A percentile compares a stretch with the other conserved stretches of the same genome.
These are phyloP conservation scores for Macaria notata DNA, from an alignment of 2,888 invertebrate species.

Conservation along the genomic window DNA sequence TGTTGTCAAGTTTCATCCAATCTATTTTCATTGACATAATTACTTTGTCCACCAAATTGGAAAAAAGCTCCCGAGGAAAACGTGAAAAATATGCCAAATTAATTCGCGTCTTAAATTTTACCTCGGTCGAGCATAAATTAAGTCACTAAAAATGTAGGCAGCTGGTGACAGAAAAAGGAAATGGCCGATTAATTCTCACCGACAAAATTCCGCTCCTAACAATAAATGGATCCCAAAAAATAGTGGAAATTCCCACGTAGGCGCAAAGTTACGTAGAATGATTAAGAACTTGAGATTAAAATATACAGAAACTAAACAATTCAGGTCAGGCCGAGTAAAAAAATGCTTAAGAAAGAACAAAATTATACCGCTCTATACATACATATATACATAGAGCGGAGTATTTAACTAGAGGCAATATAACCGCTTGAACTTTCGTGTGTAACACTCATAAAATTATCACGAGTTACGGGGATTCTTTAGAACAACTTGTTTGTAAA, in stretches of 20 bases:
- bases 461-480: slow-evolving; percentile 62
- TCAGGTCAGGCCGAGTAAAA: slow-evolving; percentile 47
- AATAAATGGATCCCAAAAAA: slow-evolving; percentile 27
- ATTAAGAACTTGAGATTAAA: slow-evolving; percentile 40
- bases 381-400: slow-evolving; percentile 21
- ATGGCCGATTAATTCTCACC: slow-evolving; percentile 30
- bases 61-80: neutral
- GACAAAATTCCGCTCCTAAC: slow-evolving; percentile 24
- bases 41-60: neutral
- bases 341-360: slow-evolving; percentile 34
- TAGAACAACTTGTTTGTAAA: slow-evolving; percentile 68
- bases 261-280: slow-evolving; percentile 30
- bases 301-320: slow-evolving; percentile 41
- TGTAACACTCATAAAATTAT: slow-evolving; percentile 72
- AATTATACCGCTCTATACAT: neutral
- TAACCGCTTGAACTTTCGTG: slow-evolving; percentile 67
- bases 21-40: neutral
- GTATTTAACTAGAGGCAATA: slow-evolving; percentile 44
- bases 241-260: slow-evolving; percentile 35
- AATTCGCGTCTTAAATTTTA: slow-evolving; percentile 20
- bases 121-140: slow-evolving; percentile 25
- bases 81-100: slow-evolving; percentile 17
- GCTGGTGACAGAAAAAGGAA: slow-evolving; percentile 30
- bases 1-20: too few species aligned
- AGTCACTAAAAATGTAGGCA: slow-evolving; percentile 30